Evolutionary conservation across 92 coral and sea anemone species (phyloP), one percentile per base, ranked within the genome.

Genomic region (Bergia puertoricense): DNA sequence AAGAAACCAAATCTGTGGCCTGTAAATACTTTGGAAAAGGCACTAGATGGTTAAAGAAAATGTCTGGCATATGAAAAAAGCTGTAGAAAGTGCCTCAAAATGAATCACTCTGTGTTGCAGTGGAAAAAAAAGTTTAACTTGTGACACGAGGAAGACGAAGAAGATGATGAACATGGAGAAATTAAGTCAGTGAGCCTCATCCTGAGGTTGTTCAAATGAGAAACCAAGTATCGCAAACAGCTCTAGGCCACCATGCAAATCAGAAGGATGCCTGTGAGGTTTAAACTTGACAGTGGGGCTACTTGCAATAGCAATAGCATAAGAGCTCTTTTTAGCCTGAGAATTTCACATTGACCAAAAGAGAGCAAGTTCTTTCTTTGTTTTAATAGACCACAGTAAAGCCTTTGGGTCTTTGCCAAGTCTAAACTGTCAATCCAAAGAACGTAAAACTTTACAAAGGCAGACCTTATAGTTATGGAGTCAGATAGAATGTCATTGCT

Each of bases 251-350:
- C 81, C 9, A 74, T 74, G 62, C 77, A 86, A 50, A 80, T 86
- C 62, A 22, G 82, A 43, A n/a, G n/a, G 77, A 79, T 75, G 38
- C 74, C 89, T 54, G 82, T 86, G 42, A 74, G n/a, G 41, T 85
- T 85, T 73, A 81, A 86, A 86, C 69, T 86, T 36, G 89, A 86
- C 73, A 86, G 81, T 45, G 89, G 69, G 77, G 89, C 82, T 39
- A 86, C 81, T 10, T 86, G 89, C 69, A 86, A 86, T 50, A 82
- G 75, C 36, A 86, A 75, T 50, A 42, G 75, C 16, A 66, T 36
- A 40, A 76, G 75, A 74, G 74, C 65, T 62, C 69, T 86, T 14
- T 39, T 22, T 15, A 73, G 48, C 67, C 36, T 36, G 88, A 62
- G 59, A 41, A 40, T 37, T 69, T n/a, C 43, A 85, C 38, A 37